These are phyloP conservation scores for Neodiprion lecontei DNA, from an alignment of 1,140 invertebrate genomes.

Conservation along the genomic window DNA sequence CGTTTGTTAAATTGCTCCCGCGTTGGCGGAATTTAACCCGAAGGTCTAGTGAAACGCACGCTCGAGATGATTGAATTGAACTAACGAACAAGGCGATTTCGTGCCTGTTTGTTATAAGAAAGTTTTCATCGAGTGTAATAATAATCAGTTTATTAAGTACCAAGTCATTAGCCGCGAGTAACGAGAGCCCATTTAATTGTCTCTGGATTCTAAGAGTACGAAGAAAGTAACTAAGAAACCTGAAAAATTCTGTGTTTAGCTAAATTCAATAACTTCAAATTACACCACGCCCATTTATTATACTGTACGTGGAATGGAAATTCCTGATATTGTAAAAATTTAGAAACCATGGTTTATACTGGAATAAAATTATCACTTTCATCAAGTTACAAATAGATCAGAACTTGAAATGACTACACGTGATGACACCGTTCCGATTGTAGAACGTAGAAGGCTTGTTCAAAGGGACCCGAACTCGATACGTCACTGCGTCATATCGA, in stretches of 20 bases:
- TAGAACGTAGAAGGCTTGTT: neutral
- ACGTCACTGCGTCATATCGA: conserved; percentile 19
- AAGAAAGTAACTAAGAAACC: too few species aligned
- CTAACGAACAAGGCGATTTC: neutral
- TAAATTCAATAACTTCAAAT: too few species aligned
- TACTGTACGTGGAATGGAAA: too few species aligned
- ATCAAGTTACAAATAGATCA: conserved; percentile 2
- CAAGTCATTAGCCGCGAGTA: too few species aligned
- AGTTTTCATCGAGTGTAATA: neutral
- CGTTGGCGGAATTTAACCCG: neutral
- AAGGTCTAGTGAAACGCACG: neutral
- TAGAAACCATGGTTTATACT: neutral
- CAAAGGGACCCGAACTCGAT: neutral
- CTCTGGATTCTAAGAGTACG: too few species aligned
- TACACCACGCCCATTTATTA: too few species aligned
- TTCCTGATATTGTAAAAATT: too few species aligned
- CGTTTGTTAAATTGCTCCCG: neutral
- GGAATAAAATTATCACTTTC: neutral
- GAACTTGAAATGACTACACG: conserved; percentile 11
- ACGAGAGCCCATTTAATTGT: too few species aligned
- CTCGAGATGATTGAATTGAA: neutral
- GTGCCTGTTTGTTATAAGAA: neutral
- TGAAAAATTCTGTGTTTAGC: too few species aligned
- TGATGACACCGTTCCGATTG: neutral
- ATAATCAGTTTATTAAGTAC: too few species aligned